A percentile compares a stretch with the other conserved stretches of the same genome.
These are phyloP conservation scores for Brachionus rotundiformis DNA, from an alignment of 1,140 invertebrate species.

Conservation along the genomic window DNA sequence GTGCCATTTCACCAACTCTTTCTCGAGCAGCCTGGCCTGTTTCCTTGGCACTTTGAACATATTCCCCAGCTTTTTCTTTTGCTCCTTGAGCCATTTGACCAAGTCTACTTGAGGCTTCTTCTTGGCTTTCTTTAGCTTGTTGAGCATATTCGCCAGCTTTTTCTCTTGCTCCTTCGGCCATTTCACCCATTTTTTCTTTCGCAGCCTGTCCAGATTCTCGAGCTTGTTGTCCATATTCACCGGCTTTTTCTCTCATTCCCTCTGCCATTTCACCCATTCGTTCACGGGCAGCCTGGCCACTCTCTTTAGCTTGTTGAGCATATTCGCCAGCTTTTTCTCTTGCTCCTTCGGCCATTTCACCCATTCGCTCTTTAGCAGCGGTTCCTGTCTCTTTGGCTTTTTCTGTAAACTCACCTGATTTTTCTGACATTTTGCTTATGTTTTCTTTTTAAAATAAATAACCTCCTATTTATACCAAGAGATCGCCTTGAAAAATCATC, in stretches of 20 bases:
- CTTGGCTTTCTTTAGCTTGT: slow-evolving; percentile 16
- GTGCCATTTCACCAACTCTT: neutral
- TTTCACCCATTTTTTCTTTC: neutral
- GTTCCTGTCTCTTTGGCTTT: neutral
- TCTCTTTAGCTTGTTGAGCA: slow-evolving; percentile 7
- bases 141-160: neutral
- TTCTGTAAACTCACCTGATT: neutral
- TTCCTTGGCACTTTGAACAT: slow-evolving; percentile 23
- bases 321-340: neutral
- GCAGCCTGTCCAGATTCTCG: neutral
- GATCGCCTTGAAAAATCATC: too few relatives aligned
- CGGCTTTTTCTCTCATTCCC: neutral
- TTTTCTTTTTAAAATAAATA: neutral
- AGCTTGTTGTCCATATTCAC: neutral
- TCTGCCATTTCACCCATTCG: neutral
- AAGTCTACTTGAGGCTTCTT: too few relatives aligned
- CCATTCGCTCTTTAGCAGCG: neutral
- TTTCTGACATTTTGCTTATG: neutral
- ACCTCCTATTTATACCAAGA: neutral
- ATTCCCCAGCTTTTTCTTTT: slow-evolving; percentile 7
- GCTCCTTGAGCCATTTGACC: neutral
- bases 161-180: neutral
- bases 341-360: neutral
- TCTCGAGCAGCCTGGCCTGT: neutral
- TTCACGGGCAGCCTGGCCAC: neutral